Percentiles rank a stretch among this genome's conserved stretches.
phyloP scores from a whole-genome alignment of 2,113 vertebrate species.

The Stegastes partitus region DNA sequence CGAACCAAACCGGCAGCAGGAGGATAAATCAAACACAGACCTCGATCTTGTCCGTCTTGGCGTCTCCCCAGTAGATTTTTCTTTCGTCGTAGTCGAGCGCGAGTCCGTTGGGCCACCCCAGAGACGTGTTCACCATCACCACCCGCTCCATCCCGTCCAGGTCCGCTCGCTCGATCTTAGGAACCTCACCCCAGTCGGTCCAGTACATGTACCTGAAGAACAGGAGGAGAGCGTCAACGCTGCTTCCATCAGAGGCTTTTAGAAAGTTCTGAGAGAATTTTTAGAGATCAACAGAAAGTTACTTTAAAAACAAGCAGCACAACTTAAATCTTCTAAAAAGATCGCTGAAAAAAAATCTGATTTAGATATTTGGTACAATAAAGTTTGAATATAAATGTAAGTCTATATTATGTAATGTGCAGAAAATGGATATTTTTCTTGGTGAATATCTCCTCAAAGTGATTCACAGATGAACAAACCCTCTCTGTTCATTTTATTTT shows the following conservation, averaged over 20 bases:
- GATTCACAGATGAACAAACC: too few species aligned
- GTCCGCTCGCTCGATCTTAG: constrained; percentile 95
- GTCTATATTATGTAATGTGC: too few species aligned
- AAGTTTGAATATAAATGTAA: too few species aligned
- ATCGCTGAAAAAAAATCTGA: too few species aligned
- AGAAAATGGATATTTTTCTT: too few species aligned
- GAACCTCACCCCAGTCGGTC: constrained; percentile 98
- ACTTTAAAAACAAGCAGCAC: too few species aligned
- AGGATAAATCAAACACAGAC: constrained; percentile 40
- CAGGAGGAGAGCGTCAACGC: background rate
- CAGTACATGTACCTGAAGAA: constrained; percentile 95
- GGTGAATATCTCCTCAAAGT: background rate
- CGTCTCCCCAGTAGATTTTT: constrained; percentile 98
- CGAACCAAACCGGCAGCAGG: too few species aligned
- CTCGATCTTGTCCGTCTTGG: constrained; percentile 94
- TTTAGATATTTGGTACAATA: too few species aligned
- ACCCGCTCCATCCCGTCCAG: constrained; percentile 93
- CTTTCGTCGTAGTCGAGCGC: constrained; percentile 93
- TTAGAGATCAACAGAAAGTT: too few species aligned
- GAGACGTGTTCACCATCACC: constrained; percentile 95
- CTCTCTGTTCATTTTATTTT: too few species aligned
- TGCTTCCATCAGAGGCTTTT: too few species aligned
- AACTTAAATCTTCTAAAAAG: background rate
- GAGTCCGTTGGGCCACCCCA: constrained; percentile 98
- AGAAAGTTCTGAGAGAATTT: too few species aligned